Evolutionary conservation across 2,888 invertebrate species (phyloP), one percentile per base, ranked within the genome.

Genomic region (Cryptocephalus primarius): DNA sequence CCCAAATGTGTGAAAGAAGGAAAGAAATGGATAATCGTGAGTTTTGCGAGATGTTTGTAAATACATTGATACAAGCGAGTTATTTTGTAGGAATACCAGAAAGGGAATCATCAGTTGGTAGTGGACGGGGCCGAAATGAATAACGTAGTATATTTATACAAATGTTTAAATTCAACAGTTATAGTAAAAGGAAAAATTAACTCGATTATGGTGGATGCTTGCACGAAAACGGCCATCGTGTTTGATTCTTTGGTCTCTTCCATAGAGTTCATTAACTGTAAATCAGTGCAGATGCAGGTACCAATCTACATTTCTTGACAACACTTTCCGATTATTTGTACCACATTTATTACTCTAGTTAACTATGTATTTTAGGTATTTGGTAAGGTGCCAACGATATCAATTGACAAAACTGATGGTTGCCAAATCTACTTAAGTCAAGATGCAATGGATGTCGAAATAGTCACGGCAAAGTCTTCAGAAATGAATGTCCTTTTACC

Each of bases 401-500:
- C 91, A 32, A 87, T 99, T 65, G 97, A 99, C 73, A 99, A 99
- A 78, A 94, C 95, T 45, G 97, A 99, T 71, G 97, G 97, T 32
- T 94, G 94, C 70, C 93, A 95, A 80, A 88, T 99, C 77, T 99
- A 91, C 76, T 78, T 99, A 66, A 92, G 86, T 61, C 78, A 82
- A 59, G 85, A 89, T 13, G 90, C 96, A 4, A 69, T 92, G 54
- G 79, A 81, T 44, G 88, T 91, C 40, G 94, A 93, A 73, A 85
- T 99, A 58, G 85, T 99, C 61, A 87, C 88, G 65, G 93, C 95
- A 60, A 99, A 97, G 75, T 96, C 96, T 33, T 94, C 95, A 1
- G 97, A 96, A 77, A 94, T 99, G 90, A 99, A 99, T 72, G 84
- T 99, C 54, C 79, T 94, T 65, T 79, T 97, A 64, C 96, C 96